phyloP scores from a whole-genome alignment of 2,888 invertebrate species.

The Dryomyza anilis region DNA sequence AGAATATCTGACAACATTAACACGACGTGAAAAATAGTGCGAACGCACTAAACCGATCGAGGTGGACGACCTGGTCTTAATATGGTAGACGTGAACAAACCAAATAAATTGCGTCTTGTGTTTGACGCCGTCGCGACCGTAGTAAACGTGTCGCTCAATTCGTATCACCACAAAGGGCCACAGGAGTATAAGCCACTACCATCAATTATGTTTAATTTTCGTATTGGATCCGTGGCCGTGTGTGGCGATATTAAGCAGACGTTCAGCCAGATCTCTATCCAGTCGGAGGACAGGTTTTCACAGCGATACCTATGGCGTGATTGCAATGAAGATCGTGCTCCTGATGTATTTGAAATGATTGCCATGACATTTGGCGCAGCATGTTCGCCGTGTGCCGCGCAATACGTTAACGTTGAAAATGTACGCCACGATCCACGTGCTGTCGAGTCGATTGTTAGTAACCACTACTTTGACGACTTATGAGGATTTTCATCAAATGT shows the following conservation, averaged over 20 bases:
- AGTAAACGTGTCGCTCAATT: constrained; percentile 21
- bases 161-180: constrained; percentile 14
- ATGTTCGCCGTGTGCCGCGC: constrained; percentile 37
- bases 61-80: too few relatives aligned
- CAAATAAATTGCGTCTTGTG: constrained; percentile 23
- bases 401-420: constrained; percentile 29
- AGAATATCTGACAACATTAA: too few relatives aligned
- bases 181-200: constrained; percentile 19
- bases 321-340: neutral
- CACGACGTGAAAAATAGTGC: too few relatives aligned
- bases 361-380: constrained; percentile 40
- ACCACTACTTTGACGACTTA: constrained; percentile 3
- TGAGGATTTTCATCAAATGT: constrained; percentile 3
- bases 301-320: constrained; percentile 47
- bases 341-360: constrained; percentile 32
- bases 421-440: constrained; percentile 5
- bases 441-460: neutral
- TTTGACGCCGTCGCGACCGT: constrained; percentile 25
- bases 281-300: constrained; percentile 42
- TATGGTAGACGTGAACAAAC: constrained; percentile 24
- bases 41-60: too few relatives aligned
- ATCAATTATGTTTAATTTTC: constrained; percentile 24
- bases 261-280: constrained; percentile 12
- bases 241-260: neutral
- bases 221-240: constrained; percentile 16